These are phyloP conservation scores for Neolamprologus sp. DNA, from an alignment of 2,113 vertebrate genomes.

Conservation along the genomic window DNA sequence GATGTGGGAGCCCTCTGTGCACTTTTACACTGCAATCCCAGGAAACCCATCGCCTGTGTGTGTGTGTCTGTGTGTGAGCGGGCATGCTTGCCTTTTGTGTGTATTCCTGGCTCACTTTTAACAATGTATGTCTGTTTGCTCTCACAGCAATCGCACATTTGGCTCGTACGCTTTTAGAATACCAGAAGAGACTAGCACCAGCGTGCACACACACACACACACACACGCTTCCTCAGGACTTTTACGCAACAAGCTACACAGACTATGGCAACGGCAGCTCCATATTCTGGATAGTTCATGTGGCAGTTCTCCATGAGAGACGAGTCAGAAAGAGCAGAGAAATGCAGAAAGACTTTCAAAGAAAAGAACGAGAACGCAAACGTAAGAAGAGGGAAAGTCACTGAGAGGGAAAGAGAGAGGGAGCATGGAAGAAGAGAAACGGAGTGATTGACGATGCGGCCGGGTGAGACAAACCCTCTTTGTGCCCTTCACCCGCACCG, in stretches of 20 bases:
- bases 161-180: neutral
- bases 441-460: slow-evolving; percentile 36
- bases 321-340: neutral
- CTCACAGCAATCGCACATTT: neutral
- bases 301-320: neutral
- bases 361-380: neutral
- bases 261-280: neutral
- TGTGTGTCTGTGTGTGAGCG: neutral
- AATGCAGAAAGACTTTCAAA: neutral
- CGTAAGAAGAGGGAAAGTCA: slow-evolving; percentile 13
- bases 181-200: neutral
- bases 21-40: slow-evolving; percentile 21
- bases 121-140: slow-evolving; percentile 35
- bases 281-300: neutral
- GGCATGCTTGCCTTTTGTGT: neutral
- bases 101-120: neutral
- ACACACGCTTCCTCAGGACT: neutral
- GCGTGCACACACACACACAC: neutral
- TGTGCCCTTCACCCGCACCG: slow-evolving; percentile 35
- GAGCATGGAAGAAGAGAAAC: neutral
- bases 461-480: slow-evolving; percentile 46
- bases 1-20: slow-evolving; percentile 43
- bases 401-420: neutral
- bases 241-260: neutral
- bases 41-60: neutral